phyloP scores from a whole-genome alignment of 2,113 vertebrate species.

The Cololabis saira region DNA sequence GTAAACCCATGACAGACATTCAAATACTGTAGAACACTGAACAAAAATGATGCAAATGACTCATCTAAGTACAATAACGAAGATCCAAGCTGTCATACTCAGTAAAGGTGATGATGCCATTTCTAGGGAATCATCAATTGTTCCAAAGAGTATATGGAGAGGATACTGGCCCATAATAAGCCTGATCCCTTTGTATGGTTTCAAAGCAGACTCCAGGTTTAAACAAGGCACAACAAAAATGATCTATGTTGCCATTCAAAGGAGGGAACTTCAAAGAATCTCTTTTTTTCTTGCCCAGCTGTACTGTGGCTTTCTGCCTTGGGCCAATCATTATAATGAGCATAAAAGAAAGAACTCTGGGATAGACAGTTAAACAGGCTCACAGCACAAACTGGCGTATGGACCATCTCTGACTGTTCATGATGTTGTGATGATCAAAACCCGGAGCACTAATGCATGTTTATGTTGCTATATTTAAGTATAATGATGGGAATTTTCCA shows the following conservation, averaged over 20 bases:
- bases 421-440: constrained; percentile 11
- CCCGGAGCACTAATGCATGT: background rate
- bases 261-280: constrained; percentile 65
- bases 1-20: background rate
- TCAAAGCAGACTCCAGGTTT: constrained; percentile 50
- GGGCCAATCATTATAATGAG: constrained; percentile 67
- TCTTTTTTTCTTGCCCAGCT: constrained; percentile 61
- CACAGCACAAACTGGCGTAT: constrained; percentile 11
- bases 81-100: constrained; percentile 10
- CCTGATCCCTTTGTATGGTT: constrained; percentile 31
- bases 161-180: constrained; percentile 34
- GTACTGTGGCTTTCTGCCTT: constrained; percentile 53
- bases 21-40: no score
- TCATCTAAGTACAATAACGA: background rate
- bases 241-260: constrained; percentile 57
- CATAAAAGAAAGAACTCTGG: constrained; percentile 1
- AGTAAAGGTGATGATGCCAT: constrained; percentile 24
- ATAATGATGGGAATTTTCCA: background rate
- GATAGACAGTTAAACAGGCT: constrained; percentile 20
- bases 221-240: constrained; percentile 49
- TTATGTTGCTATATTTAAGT: background rate
- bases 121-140: constrained; percentile 25
- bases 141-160: constrained; percentile 18
- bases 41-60: no score
- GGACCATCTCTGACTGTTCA: constrained; percentile 14